phyloP scores from a whole-genome alignment of 2,113 vertebrate species.

The Ascaphus truei region DNA sequence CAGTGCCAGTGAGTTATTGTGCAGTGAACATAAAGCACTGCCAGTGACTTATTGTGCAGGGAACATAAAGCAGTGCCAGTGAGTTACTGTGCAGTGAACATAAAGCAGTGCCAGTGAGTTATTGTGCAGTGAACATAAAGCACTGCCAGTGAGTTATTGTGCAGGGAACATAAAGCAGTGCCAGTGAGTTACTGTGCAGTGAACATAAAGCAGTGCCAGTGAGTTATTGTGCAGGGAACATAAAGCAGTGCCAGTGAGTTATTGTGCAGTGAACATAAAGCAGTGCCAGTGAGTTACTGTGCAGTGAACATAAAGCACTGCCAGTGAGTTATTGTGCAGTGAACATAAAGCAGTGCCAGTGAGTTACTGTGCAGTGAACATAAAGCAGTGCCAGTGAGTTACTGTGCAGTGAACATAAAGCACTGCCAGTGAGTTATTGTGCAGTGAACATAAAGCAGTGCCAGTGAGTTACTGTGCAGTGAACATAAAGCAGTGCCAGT shows the following conservation, averaged over 20 bases:
- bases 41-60: not conserved
- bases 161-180: not conserved
- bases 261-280: conserved; percentile 9
- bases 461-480: not conserved
- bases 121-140: conserved; percentile 9
- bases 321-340: not conserved
- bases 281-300: conserved; percentile 3
- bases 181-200: not conserved
- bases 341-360: conserved; percentile 11
- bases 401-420: conserved; percentile 6
- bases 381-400: not conserved
- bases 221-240: not conserved
- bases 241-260: not conserved
- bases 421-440: not conserved
- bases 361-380: not conserved
- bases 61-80: conserved; percentile 11
- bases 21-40: not conserved
- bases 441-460: conserved; percentile 1
- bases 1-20: conserved; percentile 3
- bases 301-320: not conserved
- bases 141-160: conserved; percentile 2
- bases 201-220: conserved; percentile 11
- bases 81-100: not conserved
- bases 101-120: not conserved
- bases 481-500: too few relatives aligned